A percentile compares a stretch with the other conserved stretches of the same genome.
These are phyloP conservation scores for Drosophila kokeensis DNA, from an alignment of 2,888 invertebrate genomes.

Conservation along the genomic window DNA sequence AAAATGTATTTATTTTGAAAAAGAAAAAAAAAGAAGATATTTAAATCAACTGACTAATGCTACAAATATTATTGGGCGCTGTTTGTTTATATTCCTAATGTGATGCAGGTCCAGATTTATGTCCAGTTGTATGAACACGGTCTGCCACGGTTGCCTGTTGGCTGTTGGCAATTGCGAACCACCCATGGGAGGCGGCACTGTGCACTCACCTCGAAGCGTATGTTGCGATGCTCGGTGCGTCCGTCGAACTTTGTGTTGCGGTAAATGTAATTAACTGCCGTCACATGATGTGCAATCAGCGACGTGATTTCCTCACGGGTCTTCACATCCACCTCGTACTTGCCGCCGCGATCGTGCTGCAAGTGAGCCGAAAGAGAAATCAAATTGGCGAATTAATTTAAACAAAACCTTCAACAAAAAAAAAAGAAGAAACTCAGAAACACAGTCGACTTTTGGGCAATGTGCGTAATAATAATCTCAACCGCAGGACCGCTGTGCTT, in stretches of 20 bases:
- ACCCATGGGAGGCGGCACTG: constrained; percentile 39
- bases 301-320: constrained; percentile 98
- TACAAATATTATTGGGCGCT: constrained; percentile 32
- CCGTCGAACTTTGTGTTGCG: constrained; percentile 97
- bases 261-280: constrained; percentile 98
- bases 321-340: constrained; percentile 91
- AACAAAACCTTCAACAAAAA: constrained; percentile 12
- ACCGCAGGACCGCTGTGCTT: constrained; percentile 63
- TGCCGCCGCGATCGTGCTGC: constrained; percentile 91
- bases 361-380: constrained; percentile 21
- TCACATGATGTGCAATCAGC: constrained; percentile 98
- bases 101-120: constrained; percentile 2
- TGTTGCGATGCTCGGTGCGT: constrained; percentile 94
- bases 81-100: constrained; percentile 14
- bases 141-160: neutral
- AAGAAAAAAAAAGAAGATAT: neutral
- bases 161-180: constrained; percentile 33
- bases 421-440: constrained; percentile 9
- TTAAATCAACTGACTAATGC: constrained; percentile 12
- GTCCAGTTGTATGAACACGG: constrained; percentile 12
- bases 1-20: neutral
- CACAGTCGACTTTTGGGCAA: constrained; percentile 41
- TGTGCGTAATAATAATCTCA: constrained; percentile 61
- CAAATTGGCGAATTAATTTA: constrained; percentile 28
- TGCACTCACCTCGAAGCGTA: constrained; percentile 94